Conservation (phyloP, 2,797 vertebrate genomes). For the Harpagifer antarcticus region DNA sequence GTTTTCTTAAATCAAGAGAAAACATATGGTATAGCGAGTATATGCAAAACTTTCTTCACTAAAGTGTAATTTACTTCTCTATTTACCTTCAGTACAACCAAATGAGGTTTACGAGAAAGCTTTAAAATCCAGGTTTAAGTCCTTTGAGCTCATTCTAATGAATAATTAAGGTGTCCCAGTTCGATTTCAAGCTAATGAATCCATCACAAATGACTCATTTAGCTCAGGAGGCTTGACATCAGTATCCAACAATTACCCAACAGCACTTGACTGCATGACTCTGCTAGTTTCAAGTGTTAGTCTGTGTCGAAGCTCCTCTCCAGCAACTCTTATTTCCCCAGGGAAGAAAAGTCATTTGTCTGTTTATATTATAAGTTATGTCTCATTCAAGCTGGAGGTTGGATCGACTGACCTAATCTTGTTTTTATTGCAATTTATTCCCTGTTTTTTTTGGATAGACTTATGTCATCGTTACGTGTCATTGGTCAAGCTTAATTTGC, state of each 20-base stretch:
- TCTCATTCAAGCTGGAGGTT: slow-evolving; percentile 17
- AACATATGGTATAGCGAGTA: too few species aligned
- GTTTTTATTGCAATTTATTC: slow-evolving; percentile 38
- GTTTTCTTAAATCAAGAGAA: not conserved
- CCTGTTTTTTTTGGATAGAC: slow-evolving; percentile 26
- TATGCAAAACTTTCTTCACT: not conserved
- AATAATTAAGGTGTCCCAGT: slow-evolving; percentile 78
- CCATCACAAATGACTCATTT: slow-evolving; percentile 78
- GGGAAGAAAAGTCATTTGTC: slow-evolving; percentile 8
- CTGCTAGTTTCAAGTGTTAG: slow-evolving; percentile 37
- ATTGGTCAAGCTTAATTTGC: slow-evolving; percentile 29
- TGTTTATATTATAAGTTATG: slow-evolving; percentile 17
- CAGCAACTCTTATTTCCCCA: slow-evolving; percentile 45
- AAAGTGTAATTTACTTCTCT: not conserved
- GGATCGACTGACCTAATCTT: slow-evolving; percentile 29
- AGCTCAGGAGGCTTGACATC: slow-evolving; percentile 70
- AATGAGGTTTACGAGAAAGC: slow-evolving; percentile 53
- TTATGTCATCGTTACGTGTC: slow-evolving; percentile 19
- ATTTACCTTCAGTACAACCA: slow-evolving; percentile 29
- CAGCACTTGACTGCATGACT: slow-evolving; percentile 53
- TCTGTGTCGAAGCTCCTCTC: slow-evolving; percentile 38
- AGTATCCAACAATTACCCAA: slow-evolving; percentile 63
- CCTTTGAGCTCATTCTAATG: slow-evolving; percentile 70
- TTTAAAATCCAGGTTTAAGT: slow-evolving; percentile 71
- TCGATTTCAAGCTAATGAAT: slow-evolving; percentile 78